Conservation (phyloP, 2,888 invertebrate genomes). For the Drosophila meridiana region DNA sequence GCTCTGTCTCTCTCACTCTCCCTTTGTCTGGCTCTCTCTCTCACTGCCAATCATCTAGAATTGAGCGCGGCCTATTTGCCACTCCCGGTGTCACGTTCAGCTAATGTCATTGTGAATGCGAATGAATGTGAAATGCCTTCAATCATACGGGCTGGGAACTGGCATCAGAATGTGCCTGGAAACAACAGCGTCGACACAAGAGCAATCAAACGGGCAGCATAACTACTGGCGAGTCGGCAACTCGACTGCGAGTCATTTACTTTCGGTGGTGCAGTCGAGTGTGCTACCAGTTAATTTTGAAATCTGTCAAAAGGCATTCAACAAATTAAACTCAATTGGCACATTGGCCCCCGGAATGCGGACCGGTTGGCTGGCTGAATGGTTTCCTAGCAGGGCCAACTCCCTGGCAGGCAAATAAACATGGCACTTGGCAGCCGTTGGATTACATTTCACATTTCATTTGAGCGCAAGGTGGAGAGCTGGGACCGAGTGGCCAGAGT, state of each 20-base stretch:
- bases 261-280: conserved; percentile 65
- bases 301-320: conserved; percentile 80
- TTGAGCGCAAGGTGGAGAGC: conserved; percentile 27
- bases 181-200: conserved; percentile 1
- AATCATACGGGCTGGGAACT: conserved; percentile 36
- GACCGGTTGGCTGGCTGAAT: conserved; percentile 5
- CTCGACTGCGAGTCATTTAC: conserved; percentile 32
- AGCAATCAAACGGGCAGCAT: background rate
- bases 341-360: conserved; percentile 48
- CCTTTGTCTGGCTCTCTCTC: no score
- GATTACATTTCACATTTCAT: conserved; percentile 81
- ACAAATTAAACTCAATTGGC: conserved; percentile 81
- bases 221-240: conserved; percentile 4
- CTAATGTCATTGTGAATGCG: conserved; percentile 44
- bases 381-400: conserved; percentile 11
- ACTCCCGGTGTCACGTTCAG: conserved; percentile 20
- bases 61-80: background rate
- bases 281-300: conserved; percentile 77
- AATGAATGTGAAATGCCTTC: conserved; percentile 37
- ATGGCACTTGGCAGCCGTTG: conserved; percentile 71
- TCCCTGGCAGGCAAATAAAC: conserved; percentile 71
- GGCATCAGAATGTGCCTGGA: background rate
- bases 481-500: background rate
- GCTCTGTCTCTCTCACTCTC: background rate
- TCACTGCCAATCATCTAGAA: conserved; percentile 1